These are phyloP conservation scores for Steatocranus sp. DNA, from an alignment of 2,797 vertebrate genomes.

Conservation along the genomic window DNA sequence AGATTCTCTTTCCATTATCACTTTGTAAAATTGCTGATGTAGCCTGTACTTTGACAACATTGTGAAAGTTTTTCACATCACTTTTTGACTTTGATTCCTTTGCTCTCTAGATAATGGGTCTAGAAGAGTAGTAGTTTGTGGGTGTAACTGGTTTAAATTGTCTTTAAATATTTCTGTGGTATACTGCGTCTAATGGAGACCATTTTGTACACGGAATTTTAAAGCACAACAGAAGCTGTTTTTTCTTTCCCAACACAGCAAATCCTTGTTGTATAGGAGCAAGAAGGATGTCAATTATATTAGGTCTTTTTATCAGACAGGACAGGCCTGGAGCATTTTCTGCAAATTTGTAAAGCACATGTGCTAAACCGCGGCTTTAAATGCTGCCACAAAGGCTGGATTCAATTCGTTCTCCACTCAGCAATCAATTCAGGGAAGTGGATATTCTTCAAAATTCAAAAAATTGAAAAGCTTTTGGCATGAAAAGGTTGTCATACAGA, in stretches of 20 bases:
- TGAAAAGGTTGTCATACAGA: slow-evolving; percentile 29
- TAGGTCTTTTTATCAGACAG: slow-evolving; percentile 30
- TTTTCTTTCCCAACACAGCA: background rate
- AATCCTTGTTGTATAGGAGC: slow-evolving; percentile 5
- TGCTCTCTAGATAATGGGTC: background rate
- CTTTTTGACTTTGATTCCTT: slow-evolving; percentile 7
- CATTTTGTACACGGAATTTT: background rate
- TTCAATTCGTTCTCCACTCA: slow-evolving; percentile 32
- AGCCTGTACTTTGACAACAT: background rate
- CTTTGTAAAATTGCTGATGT: slow-evolving; percentile 24
- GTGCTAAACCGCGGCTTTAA: slow-evolving; percentile 24
- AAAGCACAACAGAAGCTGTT: background rate
- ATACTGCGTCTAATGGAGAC: background rate
- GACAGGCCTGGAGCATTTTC: slow-evolving; percentile 28
- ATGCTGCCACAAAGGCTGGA: slow-evolving; percentile 38
- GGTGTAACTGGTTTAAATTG: background rate
- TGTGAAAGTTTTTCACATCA: background rate
- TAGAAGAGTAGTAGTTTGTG: background rate
- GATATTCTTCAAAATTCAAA: slow-evolving; percentile 36
- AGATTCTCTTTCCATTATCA: background rate
- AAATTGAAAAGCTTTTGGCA: slow-evolving; percentile 24
- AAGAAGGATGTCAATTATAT: slow-evolving; percentile 26
- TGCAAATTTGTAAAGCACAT: slow-evolving; percentile 22
- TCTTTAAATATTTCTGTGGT: background rate
- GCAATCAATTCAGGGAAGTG: slow-evolving; percentile 43